Evolutionary conservation across 2,888 invertebrate genomes (phyloP), one percentile per base, ranked within the genome.

Genomic region (Drosophila atroscutellata): DNA sequence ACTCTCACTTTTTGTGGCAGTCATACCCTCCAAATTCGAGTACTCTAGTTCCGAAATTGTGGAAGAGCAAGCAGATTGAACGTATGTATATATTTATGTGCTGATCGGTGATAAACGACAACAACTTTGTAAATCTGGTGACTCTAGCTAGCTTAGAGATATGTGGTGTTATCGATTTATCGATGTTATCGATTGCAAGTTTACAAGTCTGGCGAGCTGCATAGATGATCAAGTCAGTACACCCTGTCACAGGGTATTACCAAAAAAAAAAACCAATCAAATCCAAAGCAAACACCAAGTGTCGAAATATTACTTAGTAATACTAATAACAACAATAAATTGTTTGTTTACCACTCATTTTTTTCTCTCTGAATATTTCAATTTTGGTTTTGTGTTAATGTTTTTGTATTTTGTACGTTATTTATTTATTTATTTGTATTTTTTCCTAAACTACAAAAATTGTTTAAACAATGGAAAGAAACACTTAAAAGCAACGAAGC

Each of bases 301-400:
- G 57, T 42, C 50, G 57, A 76, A 75, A 83, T 81, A 79, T 81
- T 75, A 86, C 83, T 86, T 83, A 77, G 76, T 70, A 86, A 81
- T 78, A 86, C 78, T 83, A 83, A 83, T 83, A 86, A 86, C 68
- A 86, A 71, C 65, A 37, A 83, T 85, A 66, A 65, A 75, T 69
- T 80, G 64, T 67, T 64, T 76, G 72, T 64, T 54, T 70, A 45
- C 56, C 56, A 49, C 57, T 50, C 36, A 32, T 57, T 45, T 51
- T 55, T 42, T 47, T 42, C 60, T 51, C 20, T 7, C 15, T 15
- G 15, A 8, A 45, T 55, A 36, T 32, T 67, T 32, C 58, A 49
- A 20, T 60, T 72, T 52, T 11, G 20, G 13, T 52, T 61, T 49
- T 49, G 26, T 32, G 47, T 39, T 20, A 13, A 15, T 34, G 7